A percentile compares a stretch with the other conserved stretches of the same genome.
phyloP scores from a whole-genome alignment of 2,888 invertebrate species.

The Panopea generosa region DNA sequence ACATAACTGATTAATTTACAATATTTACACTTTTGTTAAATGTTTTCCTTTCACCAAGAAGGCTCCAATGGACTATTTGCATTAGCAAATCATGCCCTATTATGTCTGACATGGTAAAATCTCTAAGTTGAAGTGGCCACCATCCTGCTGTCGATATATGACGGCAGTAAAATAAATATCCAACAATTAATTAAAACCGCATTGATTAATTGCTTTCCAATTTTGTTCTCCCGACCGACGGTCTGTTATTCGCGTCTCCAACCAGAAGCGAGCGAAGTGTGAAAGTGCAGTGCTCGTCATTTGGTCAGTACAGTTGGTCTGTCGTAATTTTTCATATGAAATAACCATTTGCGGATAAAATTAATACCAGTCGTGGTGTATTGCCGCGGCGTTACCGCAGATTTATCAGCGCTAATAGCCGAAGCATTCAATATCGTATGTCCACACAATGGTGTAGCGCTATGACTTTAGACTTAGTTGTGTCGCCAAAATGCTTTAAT shows the following conservation, averaged over 20 bases:
- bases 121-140: slow-evolving; percentile 48
- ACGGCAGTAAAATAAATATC: slow-evolving; percentile 59
- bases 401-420: slow-evolving; percentile 49
- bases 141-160: slow-evolving; percentile 55
- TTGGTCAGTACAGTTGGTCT: slow-evolving; percentile 23
- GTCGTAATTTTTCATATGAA: slow-evolving; percentile 37
- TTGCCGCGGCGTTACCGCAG: background rate
- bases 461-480: slow-evolving; percentile 5
- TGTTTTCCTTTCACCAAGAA: too few relatives aligned
- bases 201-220: slow-evolving; percentile 60
- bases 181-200: slow-evolving; percentile 61
- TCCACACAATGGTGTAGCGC: slow-evolving; percentile 15
- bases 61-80: too few relatives aligned
- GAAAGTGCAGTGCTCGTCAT: slow-evolving; percentile 9
- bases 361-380: slow-evolving; percentile 13
- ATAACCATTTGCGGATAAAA: slow-evolving; percentile 18
- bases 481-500: slow-evolving; percentile 36
- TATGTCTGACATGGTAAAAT: slow-evolving; percentile 22
- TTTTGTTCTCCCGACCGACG: slow-evolving; percentile 37
- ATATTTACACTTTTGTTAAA: too few relatives aligned
- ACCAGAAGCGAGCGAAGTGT: slow-evolving; percentile 12
- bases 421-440: slow-evolving; percentile 18
- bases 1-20: too few relatives aligned
- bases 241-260: slow-evolving; percentile 18
- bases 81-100: too few relatives aligned